Conservation (phyloP, 2,888 invertebrate species). For the Diogma glabrata region DNA sequence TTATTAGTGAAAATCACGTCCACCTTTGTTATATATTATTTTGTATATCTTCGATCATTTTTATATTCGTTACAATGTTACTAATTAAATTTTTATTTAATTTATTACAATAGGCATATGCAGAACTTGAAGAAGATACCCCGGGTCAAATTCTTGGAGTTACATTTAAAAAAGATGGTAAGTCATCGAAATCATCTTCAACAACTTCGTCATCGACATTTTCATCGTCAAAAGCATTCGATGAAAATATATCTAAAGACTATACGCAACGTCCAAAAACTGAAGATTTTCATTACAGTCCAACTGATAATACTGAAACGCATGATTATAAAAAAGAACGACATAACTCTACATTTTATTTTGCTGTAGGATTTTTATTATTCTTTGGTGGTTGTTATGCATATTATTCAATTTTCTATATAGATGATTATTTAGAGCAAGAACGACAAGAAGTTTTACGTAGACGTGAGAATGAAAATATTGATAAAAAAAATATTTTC, state of each 20-base stretch:
- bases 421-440: too few species aligned
- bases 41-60: too few species aligned
- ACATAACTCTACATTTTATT: slow-evolving; percentile 15
- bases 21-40: too few species aligned
- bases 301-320: slow-evolving; percentile 16
- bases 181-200: slow-evolving; percentile 29
- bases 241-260: slow-evolving; percentile 18
- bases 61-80: not conserved
- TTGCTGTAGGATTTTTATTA: slow-evolving; percentile 14
- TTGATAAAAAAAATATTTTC: too few species aligned
- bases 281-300: slow-evolving; percentile 13
- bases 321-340: slow-evolving; percentile 13
- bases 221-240: not conserved
- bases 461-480: too few species aligned
- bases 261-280: slow-evolving; percentile 19
- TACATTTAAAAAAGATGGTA: slow-evolving; percentile 67
- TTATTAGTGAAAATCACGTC: too few species aligned
- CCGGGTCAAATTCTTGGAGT: slow-evolving; percentile 88
- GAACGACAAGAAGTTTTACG: too few species aligned
- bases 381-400: slow-evolving; percentile 12
- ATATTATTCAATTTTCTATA: too few species aligned
- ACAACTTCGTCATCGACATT: not conserved
- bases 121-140: slow-evolving; percentile 81
- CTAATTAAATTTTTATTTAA: not conserved
- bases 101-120: slow-evolving; percentile 58